These are phyloP conservation scores for Hirtodrosophila duncani DNA, from an alignment of 2,888 invertebrate genomes.

Conservation along the genomic window DNA sequence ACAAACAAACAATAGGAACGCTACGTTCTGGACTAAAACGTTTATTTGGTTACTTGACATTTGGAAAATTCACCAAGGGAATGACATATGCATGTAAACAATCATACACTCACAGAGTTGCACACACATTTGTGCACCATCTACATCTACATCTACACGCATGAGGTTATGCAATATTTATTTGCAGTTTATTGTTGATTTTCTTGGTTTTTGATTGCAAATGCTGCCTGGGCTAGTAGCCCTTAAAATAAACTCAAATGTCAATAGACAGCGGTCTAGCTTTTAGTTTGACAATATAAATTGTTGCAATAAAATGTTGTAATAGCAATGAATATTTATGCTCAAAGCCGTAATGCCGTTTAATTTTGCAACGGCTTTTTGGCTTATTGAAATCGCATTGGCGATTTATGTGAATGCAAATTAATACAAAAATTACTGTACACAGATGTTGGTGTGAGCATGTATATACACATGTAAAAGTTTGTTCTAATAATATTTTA, in stretches of 20 bases:
- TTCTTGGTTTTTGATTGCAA: slow-evolving; percentile 57
- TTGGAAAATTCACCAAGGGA: slow-evolving; percentile 50
- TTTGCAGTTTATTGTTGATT: slow-evolving; percentile 60
- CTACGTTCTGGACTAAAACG: slow-evolving; percentile 46
- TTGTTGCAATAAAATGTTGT: slow-evolving; percentile 49
- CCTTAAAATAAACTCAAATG: slow-evolving; percentile 34
- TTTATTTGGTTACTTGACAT: slow-evolving; percentile 67
- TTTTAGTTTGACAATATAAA: neutral
- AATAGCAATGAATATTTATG: slow-evolving; percentile 69
- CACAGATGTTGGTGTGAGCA: slow-evolving; percentile 11
- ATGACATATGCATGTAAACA: slow-evolving; percentile 26
- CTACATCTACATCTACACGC: neutral
- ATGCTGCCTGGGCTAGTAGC: slow-evolving; percentile 13
- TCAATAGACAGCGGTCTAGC: slow-evolving; percentile 21
- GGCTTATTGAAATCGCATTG: slow-evolving; percentile 54
- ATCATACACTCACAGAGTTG: slow-evolving; percentile 1
- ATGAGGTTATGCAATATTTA: slow-evolving; percentile 45
- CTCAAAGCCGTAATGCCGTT: slow-evolving; percentile 50
- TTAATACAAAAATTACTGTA: slow-evolving; percentile 67
- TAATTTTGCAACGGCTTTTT: slow-evolving; percentile 59
- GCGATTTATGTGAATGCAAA: slow-evolving; percentile 51
- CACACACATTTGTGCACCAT: neutral
- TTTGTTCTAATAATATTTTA: slow-evolving; percentile 39
- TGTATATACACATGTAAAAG: slow-evolving; percentile 4
- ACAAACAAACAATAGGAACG: slow-evolving; percentile 52